phyloP scores from a whole-genome alignment of 2,113 vertebrate genomes.

The Nansenia antarctica region DNA sequence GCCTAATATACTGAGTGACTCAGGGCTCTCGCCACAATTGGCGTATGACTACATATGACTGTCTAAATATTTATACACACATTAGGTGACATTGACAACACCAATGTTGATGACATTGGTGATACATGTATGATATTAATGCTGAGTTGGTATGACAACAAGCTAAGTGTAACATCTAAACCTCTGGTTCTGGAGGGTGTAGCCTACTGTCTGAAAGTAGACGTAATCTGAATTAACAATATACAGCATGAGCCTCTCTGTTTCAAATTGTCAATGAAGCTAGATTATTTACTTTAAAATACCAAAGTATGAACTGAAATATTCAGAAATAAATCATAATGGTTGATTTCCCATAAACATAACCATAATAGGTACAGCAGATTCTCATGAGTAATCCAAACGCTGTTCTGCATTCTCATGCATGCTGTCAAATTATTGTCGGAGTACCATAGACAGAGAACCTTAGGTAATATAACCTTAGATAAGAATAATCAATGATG shows the following conservation, averaged over 20 bases:
- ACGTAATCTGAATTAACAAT: neutral
- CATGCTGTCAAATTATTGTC: too few relatives aligned
- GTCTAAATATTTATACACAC: conserved; percentile 46
- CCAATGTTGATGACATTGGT: neutral
- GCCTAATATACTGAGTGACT: conserved; percentile 18
- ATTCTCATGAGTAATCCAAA: too few relatives aligned
- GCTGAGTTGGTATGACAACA: neutral
- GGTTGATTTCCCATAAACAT: neutral
- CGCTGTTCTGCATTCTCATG: too few relatives aligned
- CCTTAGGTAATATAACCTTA: too few relatives aligned
- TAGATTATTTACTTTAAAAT: neutral
- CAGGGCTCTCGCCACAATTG: conserved; percentile 12
- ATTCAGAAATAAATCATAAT: neutral
- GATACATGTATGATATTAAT: neutral
- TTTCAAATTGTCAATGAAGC: neutral
- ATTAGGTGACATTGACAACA: conserved; percentile 29
- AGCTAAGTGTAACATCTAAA: neutral
- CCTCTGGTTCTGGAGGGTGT: neutral
- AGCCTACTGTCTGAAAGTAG: neutral
- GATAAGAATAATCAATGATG: too few relatives aligned
- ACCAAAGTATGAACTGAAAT: neutral
- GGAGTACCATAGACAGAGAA: too few relatives aligned
- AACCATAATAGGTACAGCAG: too few relatives aligned
- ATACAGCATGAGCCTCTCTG: neutral
- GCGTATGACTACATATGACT: conserved; percentile 36